Base-by-base conservation (phyloP, 2,888 invertebrate species). In the Drosophila subsilvestris region DNA sequence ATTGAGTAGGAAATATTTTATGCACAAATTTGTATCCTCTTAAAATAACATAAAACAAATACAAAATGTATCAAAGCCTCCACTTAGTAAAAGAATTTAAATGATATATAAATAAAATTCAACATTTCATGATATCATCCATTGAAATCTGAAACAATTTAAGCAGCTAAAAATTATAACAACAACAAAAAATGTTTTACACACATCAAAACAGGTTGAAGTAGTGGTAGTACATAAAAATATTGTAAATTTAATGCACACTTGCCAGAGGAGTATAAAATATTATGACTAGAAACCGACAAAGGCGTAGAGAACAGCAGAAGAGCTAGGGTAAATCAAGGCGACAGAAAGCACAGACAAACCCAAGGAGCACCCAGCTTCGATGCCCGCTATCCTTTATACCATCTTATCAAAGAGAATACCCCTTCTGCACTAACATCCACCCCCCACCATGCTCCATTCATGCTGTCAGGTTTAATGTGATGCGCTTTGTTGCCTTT, bases 401-500 rank as follows among this genome's bases (percentile, higher is more conserved):
- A 6, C 37, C 37, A 37, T 37, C 51, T 58, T 58, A 45, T 59
- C 59, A 68, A 68, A 68, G 53, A 37, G 10, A 68, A 50, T 43
- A 25, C 59, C 27, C 25, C 32, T 44, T 43, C 48, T 54, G 18
- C 12, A 9, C 8, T 25, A 3, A 17, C n/a, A 20, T 45, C 14
- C 18, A 3, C 42, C 12, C 12, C 12, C 2, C 29, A 43, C 51
- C 1, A 6, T 25, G 25, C 4, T 5, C 25, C 42, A n/a, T 37
- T 32, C 65, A 51, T 67, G 53, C 71, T 78, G 83, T 76, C 78
- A 74, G 67, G 70, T 68, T 74, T 69, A 76, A 77, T 78, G 77
- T 81, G 79, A 73, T 76, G 84, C 76, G 87, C 85, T 86, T 78
- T 83, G 82, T 83, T 86, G 80, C 69, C 80, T 76, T 69, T 69